A percentile compares a stretch with the other conserved stretches of the same genome.
Conservation (phyloP, 2,113 vertebrate genomes). For the Arenaria interpres region DNA sequence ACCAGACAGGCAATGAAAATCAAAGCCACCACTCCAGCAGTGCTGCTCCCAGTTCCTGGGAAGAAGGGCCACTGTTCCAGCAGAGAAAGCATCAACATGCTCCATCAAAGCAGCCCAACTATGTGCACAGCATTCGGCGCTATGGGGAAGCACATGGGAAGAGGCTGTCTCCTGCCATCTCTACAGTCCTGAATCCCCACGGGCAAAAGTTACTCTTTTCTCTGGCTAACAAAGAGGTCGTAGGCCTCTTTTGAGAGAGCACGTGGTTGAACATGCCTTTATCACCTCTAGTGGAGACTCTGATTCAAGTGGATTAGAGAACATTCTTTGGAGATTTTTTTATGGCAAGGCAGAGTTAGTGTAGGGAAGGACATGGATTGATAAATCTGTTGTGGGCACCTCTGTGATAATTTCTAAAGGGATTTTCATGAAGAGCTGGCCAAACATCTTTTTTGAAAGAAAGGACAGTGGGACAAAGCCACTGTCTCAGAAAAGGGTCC, state of each 20-base stretch:
- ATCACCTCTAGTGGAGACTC: neutral
- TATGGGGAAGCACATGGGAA: accelerated
- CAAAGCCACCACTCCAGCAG: neutral
- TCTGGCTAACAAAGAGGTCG: neutral
- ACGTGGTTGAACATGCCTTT: neutral
- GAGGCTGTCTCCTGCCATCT: neutral
- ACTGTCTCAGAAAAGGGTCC: neutral
- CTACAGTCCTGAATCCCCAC: neutral
- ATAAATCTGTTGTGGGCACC: neutral
- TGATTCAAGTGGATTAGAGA: neutral
- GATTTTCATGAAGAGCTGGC: neutral
- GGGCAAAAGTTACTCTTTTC: neutral
- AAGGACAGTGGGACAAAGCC: neutral
- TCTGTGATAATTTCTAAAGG: neutral
- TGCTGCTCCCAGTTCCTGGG: neutral
- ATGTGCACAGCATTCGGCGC: accelerated
- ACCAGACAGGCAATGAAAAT: constrained; percentile 33
- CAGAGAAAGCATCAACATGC: neutral
- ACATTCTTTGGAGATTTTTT: neutral
- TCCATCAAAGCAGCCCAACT: neutral
- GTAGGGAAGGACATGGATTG: neutral
- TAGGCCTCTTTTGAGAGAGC: neutral
- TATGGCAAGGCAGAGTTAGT: neutral
- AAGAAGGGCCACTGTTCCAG: neutral
- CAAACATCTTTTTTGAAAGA: neutral